Base-by-base conservation (phyloP, 2,113 vertebrate species). In the Solea solea region DNA sequence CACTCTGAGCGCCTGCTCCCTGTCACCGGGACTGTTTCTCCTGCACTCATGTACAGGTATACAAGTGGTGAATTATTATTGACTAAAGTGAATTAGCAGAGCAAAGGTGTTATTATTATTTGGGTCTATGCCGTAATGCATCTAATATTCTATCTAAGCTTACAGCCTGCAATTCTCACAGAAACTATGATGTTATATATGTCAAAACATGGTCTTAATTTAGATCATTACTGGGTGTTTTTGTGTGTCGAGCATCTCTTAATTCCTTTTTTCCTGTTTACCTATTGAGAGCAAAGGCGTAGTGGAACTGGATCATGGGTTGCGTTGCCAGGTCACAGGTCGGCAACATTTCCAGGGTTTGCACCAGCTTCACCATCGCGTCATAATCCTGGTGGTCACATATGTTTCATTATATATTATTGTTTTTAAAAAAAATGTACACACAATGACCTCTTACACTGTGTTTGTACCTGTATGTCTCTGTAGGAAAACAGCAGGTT, bases 261-360 rank as follows among this genome's bases (percentile, higher is more conserved):
- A 21, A 21, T 21, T 21, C 21, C 21, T 21, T 21, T 21, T 21
- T 21, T 21, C 21, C 3, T 53, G 9, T 2, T 8, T 93, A 98
- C 97, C 98, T 94, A 91, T 96, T 98, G 67, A 99, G 90, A 0
- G 98, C 98, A 88, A 98, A 98, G 48, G 96, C 95, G 16, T 96
- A 99, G 90, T 97, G 96, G 90, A 98, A 98, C 91, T 98, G 96
- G 87, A 99, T 97, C 93, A 96, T 97, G 66, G 97, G 94, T 76
- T 98, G 96, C 59, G 96, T 95, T 11, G 96, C 94, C 87, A 98
- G 90, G 80, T 97, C 96, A 86, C 95, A 99, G 0, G 95, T 97
- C 8, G 97, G 97, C 84, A 98, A 92, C 94, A 94, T 95, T 90
- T 98, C 94, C 68, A 98, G 84, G 6, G 96, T 97, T 92, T 99